Base-by-base conservation (phyloP, 2,797 vertebrate genomes). In the Oophaga sylvatica region DNA sequence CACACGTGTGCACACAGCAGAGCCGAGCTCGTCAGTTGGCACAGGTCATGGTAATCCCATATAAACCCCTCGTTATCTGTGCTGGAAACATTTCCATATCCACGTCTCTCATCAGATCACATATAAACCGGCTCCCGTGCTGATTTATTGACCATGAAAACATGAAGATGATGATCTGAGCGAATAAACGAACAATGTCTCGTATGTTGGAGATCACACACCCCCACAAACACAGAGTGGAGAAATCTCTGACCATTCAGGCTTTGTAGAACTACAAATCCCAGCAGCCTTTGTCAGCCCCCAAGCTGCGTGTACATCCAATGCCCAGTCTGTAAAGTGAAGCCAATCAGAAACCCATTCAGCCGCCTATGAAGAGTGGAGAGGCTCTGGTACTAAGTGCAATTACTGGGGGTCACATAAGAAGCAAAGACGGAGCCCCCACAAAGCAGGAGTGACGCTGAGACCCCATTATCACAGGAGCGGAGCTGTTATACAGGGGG, bases 321-420 rank as follows among this genome's bases (percentile, higher is more conserved):
- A 10, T 26, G 22, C 12, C 10, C 12, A 13, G 1, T 22, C 65
- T 22, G 13, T 48, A 29, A 77, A 26, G 41, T 15, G 45, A n/a
- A 26, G n/a, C 45, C 75, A 75, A 75, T 75, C 41, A 17, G 16
- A 17, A 70, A 75, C 41, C 22, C 19, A 45, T 45, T 41, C 41
- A 20, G 4, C 71, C 12, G 45, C 19, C 8, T n/a, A 48, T 59
- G 17, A 59, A 29, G n/a, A 31, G 77, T 60, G 26, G 5, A 59
- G 77, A 79, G 77, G 53, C 77, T 79, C 77, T 80, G 22, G 17
- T 80, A 22, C 41, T 41, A 62, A 62, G 29, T 35, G 56, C 59
- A 79, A 79, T 60, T 79, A 59, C 78, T n/a, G 78, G 59, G 12
- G 78, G 35, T 60, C 29, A 62, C 78, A 60, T 29, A 29, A 20